These are phyloP conservation scores for Apamea crenata DNA, from an alignment of 2,888 invertebrate genomes.

Conservation along the genomic window DNA sequence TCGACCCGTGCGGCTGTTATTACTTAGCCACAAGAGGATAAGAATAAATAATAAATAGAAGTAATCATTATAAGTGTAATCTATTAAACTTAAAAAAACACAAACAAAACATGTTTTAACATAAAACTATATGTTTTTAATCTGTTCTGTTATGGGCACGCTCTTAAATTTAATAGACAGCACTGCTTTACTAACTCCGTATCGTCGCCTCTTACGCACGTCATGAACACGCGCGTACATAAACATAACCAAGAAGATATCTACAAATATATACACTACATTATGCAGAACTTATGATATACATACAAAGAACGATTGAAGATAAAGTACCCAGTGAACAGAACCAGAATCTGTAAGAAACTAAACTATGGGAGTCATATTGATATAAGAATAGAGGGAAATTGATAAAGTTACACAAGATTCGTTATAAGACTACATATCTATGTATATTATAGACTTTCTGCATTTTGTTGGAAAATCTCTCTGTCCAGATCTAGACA, in stretches of 20 bases:
- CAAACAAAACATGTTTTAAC: not conserved
- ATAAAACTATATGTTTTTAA: not conserved
- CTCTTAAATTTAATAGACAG: not conserved
- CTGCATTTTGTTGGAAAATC: not conserved
- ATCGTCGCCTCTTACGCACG: too few species aligned
- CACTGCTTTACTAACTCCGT: not conserved
- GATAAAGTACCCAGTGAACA: not conserved
- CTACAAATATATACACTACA: not conserved
- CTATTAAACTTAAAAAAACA: not conserved
- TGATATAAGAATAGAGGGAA: not conserved
- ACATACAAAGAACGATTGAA: not conserved
- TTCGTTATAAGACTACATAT: not conserved
- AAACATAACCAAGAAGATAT: not conserved
- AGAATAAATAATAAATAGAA: not conserved
- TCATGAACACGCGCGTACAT: too few species aligned
- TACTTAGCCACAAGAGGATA: too few species aligned
- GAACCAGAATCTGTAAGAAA: not conserved
- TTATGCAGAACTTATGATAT: not conserved
- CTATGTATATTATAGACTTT: too few species aligned
- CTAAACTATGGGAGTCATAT: not conserved
- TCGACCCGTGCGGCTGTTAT: too few species aligned
- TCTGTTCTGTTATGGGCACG: not conserved
- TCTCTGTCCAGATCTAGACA: too few species aligned
- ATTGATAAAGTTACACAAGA: not conserved
- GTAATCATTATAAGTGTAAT: not conserved